These are phyloP conservation scores for Desmophyllum pertusum DNA, from an alignment of 92 coral and sea anemone genomes.

Conservation along the genomic window DNA sequence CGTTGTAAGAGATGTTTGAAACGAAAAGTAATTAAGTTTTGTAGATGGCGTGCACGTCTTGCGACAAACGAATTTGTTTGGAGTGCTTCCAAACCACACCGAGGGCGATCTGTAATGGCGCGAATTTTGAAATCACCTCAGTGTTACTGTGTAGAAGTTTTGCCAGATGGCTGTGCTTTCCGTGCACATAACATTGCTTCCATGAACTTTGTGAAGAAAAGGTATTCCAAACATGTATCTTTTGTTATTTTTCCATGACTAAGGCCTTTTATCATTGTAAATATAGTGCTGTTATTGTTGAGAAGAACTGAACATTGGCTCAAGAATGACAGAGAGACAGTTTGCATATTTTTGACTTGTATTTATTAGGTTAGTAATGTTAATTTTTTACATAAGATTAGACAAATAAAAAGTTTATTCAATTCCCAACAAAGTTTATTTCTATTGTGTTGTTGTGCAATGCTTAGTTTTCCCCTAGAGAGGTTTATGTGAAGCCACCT, in stretches of 20 bases:
- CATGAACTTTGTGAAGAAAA: constrained; percentile 30
- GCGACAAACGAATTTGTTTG: constrained; percentile 35
- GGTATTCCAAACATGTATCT: constrained; percentile 23
- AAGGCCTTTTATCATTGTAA: constrained; percentile 24
- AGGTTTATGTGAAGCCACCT: constrained; percentile 35
- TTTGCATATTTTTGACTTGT: constrained; percentile 23
- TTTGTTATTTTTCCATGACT: constrained; percentile 31
- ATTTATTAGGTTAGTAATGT: background rate
- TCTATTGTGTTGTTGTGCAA: constrained; percentile 26
- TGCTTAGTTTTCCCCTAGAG: constrained; percentile 43
- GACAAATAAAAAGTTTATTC: constrained; percentile 33
- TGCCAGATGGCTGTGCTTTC: constrained; percentile 28
- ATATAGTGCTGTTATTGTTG: constrained; percentile 48
- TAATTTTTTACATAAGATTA: constrained; percentile 15
- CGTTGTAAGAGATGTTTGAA: constrained; percentile 31
- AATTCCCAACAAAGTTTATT: constrained; percentile 29
- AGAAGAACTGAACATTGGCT: constrained; percentile 43
- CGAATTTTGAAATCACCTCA: constrained; percentile 26
- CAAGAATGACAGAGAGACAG: constrained; percentile 35
- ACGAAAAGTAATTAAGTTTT: constrained; percentile 6
- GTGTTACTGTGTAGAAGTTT: too few relatives aligned
- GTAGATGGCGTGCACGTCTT: constrained; percentile 21
- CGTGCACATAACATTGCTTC: constrained; percentile 30
- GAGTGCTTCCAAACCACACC: constrained; percentile 39
- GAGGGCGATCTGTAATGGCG: constrained; percentile 31